Conservation (phyloP, 2,888 invertebrate species). For the Agriopis leucophaearia region DNA sequence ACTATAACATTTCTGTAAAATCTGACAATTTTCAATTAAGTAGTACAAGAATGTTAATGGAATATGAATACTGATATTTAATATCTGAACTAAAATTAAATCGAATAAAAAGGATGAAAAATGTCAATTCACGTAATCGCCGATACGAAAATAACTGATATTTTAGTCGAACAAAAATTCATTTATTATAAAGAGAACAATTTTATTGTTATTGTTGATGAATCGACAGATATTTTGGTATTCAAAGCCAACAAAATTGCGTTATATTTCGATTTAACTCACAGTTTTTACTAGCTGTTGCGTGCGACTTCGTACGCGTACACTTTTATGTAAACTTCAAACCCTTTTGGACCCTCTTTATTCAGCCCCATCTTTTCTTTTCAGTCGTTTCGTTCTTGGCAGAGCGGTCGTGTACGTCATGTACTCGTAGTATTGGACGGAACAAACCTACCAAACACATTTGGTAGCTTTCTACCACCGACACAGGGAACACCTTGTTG, state of each 20-base stretch:
- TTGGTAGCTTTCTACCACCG: no score
- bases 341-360: no score
- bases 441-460: no score
- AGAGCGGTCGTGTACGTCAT: no score
- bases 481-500: no score
- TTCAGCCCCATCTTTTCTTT: no score
- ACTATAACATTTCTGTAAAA: no score
- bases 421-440: no score
- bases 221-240: background rate
- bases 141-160: constrained; percentile 52
- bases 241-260: background rate
- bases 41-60: background rate
- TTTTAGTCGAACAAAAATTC: constrained; percentile 39
- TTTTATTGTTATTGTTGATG: constrained; percentile 3
- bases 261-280: background rate
- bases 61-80: background rate
- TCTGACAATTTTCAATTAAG: no score
- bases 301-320: no score
- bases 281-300: background rate
- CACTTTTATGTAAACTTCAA: no score
- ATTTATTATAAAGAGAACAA: constrained; percentile 33
- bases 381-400: no score
- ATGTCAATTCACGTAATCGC: constrained; percentile 41
- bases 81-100: background rate
- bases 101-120: constrained; percentile 37